Percentiles rank a stretch among this genome's conserved stretches.
Evolutionary conservation across 2,888 invertebrate species (phyloP).

Genomic region (Calliopum simillimum): DNA sequence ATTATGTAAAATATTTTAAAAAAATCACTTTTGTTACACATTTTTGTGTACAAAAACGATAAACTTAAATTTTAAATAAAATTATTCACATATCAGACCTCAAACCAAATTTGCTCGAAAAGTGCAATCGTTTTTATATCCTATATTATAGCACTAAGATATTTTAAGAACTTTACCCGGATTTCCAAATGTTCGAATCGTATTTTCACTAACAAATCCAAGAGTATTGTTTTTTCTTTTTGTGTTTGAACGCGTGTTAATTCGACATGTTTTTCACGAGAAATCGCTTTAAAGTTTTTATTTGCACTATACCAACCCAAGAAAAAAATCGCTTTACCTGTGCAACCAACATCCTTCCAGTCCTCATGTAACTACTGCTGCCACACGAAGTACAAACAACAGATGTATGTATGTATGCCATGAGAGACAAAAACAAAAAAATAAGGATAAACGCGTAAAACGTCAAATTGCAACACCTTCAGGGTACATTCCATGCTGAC

Average conservation of each 20-base stretch:
- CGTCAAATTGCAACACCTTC: conserved; percentile 65
- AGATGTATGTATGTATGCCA: conserved; percentile 51
- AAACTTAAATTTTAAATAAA: too few relatives aligned
- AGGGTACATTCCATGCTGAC: conserved; percentile 49
- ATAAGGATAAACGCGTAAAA: conserved; percentile 48
- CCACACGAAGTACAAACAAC: neutral
- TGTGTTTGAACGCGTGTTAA: conserved; percentile 54
- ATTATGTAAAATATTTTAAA: too few relatives aligned
- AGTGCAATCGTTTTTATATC: too few relatives aligned
- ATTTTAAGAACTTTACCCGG: neutral
- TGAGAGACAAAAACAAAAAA: conserved; percentile 42
- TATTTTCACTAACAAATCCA: conserved; percentile 1
- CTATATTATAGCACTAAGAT: too few relatives aligned
- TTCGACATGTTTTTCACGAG: conserved; percentile 62
- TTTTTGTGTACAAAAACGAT: too few relatives aligned
- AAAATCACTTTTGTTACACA: too few relatives aligned
- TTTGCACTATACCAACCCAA: conserved; percentile 11
- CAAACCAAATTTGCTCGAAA: too few relatives aligned
- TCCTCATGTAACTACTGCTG: neutral
- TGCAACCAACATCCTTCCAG: neutral
- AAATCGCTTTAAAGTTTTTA: conserved; percentile 32
- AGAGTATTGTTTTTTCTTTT: neutral
- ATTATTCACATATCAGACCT: too few relatives aligned
- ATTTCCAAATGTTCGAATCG: neutral
- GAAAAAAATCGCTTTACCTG: neutral